phyloP scores from a whole-genome alignment of 2,797 vertebrate genomes.

The Enoplosus armatus region DNA sequence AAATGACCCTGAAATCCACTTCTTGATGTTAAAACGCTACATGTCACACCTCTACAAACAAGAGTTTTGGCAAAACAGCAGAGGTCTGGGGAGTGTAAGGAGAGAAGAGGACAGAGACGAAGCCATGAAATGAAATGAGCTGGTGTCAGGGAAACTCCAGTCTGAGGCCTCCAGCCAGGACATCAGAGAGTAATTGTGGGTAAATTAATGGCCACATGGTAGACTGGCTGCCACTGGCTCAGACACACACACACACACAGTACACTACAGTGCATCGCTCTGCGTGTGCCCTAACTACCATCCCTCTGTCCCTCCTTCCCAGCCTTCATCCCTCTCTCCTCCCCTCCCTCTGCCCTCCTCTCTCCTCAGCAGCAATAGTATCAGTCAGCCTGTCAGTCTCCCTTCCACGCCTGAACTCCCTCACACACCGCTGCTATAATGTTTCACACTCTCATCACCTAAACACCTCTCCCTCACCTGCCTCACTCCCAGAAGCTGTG shows the following conservation, averaged over 20 bases:
- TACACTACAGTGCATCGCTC: slow-evolving; percentile 42
- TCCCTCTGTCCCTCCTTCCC: slow-evolving; percentile 43
- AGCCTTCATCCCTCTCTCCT: slow-evolving; percentile 46
- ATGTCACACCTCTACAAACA: slow-evolving; percentile 9
- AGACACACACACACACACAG: slow-evolving; percentile 54
- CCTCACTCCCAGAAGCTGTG: slow-evolving; percentile 29
- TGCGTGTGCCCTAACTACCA: slow-evolving; percentile 46
- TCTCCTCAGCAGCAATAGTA: slow-evolving; percentile 59
- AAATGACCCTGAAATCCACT: slow-evolving; percentile 17
- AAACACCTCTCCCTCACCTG: slow-evolving; percentile 55
- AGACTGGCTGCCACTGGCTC: slow-evolving; percentile 73
- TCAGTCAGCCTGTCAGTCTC: slow-evolving; percentile 63
- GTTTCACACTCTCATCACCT: slow-evolving; percentile 56
- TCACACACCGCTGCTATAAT: slow-evolving; percentile 44
- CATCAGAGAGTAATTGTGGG: slow-evolving; percentile 81
- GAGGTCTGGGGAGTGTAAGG: slow-evolving; percentile 7
- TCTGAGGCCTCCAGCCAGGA: slow-evolving; percentile 73
- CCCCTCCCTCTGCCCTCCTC: slow-evolving; percentile 58
- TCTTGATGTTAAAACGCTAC: slow-evolving; percentile 33
- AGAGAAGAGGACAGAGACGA: slow-evolving; percentile 49
- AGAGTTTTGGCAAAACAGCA: slow-evolving; percentile 32
- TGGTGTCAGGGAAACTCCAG: slow-evolving; percentile 65
- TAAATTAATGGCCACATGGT: slow-evolving; percentile 83
- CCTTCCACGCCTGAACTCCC: slow-evolving; percentile 45
- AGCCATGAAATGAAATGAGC: slow-evolving; percentile 63